These are phyloP conservation scores for Pangasianodon gigas DNA, from an alignment of 2,113 vertebrate species.

Conservation along the genomic window DNA sequence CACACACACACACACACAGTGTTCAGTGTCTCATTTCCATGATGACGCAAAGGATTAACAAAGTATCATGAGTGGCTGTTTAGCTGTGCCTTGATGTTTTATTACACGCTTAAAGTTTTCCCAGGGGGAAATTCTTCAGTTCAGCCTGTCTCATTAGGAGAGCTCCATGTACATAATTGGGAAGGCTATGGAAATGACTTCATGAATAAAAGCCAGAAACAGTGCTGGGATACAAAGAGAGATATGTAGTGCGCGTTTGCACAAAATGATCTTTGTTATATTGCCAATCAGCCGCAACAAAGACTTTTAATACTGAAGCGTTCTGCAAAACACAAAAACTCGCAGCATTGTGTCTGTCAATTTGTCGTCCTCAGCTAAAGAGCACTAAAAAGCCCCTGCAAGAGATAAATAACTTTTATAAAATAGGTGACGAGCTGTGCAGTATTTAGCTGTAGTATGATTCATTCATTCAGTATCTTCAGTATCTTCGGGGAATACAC, in stretches of 20 bases:
- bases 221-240: slow-evolving; percentile 43
- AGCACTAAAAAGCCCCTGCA: slow-evolving; percentile 1
- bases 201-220: slow-evolving; percentile 50
- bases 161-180: slow-evolving; percentile 50
- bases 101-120: slow-evolving; percentile 53
- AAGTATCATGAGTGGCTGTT: slow-evolving; percentile 40
- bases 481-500: not conserved
- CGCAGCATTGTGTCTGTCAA: slow-evolving; percentile 17
- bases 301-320: slow-evolving; percentile 45
- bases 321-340: slow-evolving; percentile 23
- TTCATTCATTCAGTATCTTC: not conserved
- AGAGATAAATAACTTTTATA: slow-evolving; percentile 40
- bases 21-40: slow-evolving; percentile 20
- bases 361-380: slow-evolving; percentile 24
- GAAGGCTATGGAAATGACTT: slow-evolving; percentile 53
- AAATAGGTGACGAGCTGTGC: slow-evolving; percentile 34
- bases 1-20: slow-evolving; percentile 25
- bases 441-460: not conserved
- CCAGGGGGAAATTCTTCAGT: slow-evolving; percentile 44
- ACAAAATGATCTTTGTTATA: slow-evolving; percentile 50
- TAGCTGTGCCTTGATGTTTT: slow-evolving; percentile 49
- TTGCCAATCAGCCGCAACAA: slow-evolving; percentile 48
- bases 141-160: slow-evolving; percentile 49
- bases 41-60: slow-evolving; percentile 48
- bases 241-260: slow-evolving; percentile 45